These are phyloP conservation scores for Scleropages formosus DNA, from an alignment of 2,797 vertebrate genomes.

Conservation along the genomic window DNA sequence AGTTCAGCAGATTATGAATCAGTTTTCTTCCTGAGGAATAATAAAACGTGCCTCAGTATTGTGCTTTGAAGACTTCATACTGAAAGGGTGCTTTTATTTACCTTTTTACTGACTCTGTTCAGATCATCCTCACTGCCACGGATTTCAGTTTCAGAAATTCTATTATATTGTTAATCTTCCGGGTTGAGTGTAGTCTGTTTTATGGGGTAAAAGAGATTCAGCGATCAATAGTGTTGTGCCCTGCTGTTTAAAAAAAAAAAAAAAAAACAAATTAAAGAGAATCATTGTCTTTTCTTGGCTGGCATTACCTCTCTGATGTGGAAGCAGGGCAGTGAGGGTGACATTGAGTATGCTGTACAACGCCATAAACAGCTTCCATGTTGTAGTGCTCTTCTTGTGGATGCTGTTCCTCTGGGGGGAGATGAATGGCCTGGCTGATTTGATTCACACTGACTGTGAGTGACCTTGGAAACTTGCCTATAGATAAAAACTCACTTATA, in stretches of 20 bases:
- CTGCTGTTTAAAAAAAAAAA: background rate
- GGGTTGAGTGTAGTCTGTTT: background rate
- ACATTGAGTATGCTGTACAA: background rate
- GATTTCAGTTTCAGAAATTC: background rate
- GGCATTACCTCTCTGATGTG: background rate
- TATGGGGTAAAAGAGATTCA: background rate
- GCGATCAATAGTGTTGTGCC: background rate
- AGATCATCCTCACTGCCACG: background rate
- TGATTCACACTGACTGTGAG: constrained; percentile 56
- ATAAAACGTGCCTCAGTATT: too few species aligned
- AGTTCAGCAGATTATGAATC: too few species aligned
- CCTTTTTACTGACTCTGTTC: background rate
- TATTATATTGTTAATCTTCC: constrained; percentile 16
- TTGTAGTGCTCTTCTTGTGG: background rate
- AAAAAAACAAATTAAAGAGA: background rate
- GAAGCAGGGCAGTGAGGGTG: too few species aligned
- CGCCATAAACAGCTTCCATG: background rate
- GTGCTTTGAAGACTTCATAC: too few species aligned
- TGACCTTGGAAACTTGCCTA: constrained; percentile 65
- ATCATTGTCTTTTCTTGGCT: background rate
- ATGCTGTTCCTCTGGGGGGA: background rate
- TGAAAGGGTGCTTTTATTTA: background rate
- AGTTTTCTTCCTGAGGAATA: too few species aligned
- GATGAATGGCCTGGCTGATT: background rate
- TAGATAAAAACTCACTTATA: constrained; percentile 41